Evolutionary conservation across 2,888 invertebrate species (phyloP), one percentile per base, ranked within the genome.

Genomic region (Tanypteryx hageni): DNA sequence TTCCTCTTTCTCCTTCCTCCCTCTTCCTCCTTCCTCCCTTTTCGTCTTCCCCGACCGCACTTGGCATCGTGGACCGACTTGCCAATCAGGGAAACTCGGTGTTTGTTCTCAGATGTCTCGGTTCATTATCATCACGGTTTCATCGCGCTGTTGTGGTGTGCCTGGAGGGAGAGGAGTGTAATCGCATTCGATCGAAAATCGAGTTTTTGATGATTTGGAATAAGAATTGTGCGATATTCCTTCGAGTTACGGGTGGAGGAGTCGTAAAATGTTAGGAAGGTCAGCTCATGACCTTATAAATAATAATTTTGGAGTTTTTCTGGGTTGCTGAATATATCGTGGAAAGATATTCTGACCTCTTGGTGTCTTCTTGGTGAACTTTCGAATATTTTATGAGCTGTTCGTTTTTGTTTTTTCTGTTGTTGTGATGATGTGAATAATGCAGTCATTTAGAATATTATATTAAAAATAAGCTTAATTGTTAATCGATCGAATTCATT

Each of bases 131-230:
- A 14, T 86, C 86, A 86, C 61, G 27, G 61, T 18, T 31, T 64
- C 31, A 31, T 86, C 86, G 31, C 31, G 59, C 61, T 31, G 59
- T 61, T 27, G 86, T 64, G 61, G 61, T 61, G 9, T 44, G 56
- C 13, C 13, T 27, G 13, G 13, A 31, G 4, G 86, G 31, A 27
- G 2, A 3, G 22, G n/a, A 59, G 11, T 22, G 18, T 86, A 31
- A 86, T 64, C 27, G 27, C 31, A 83, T 83, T 83, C 83, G 31
- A 59, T 27, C 27, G 27, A 86, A 22, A 61, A 61, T 86, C 31
- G 31, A 86, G 86, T 64, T 86, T 86, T 86, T 86, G 86, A 64
- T 83, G 83, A 83, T 83, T 83, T 57, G 83, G 83, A 83, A 83
- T 44, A n/a, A 27, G 83, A 83, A 57, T 83, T 83, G 57, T 56